Conservation (phyloP, 1,140 invertebrate genomes). For the Drosophila orosa region DNA sequence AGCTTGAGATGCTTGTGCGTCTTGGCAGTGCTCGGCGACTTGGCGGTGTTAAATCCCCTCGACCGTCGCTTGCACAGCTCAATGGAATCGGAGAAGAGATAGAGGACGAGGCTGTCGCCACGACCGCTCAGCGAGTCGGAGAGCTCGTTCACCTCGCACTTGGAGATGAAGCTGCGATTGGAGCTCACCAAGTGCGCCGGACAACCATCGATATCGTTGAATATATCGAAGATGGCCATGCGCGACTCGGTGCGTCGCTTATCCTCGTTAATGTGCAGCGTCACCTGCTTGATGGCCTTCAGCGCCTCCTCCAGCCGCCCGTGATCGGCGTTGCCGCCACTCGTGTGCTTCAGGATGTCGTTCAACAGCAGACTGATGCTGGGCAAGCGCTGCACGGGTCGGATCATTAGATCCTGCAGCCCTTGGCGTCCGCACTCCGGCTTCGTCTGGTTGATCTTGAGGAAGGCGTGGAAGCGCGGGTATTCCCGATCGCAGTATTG, state of each 20-base stretch:
- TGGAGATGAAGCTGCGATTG: conserved; percentile 93
- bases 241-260: conserved; percentile 97
- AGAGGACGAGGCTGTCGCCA: conserved; percentile 94
- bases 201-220: conserved; percentile 99
- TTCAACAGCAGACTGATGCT: conserved; percentile 97
- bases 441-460: conserved; percentile 96
- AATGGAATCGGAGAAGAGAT: conserved; percentile 96
- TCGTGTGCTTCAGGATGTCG: conserved; percentile 96
- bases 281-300: conserved; percentile 95
- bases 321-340: conserved; percentile 93
- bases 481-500: conserved; percentile 95
- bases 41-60: conserved; percentile 89
- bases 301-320: conserved; percentile 93
- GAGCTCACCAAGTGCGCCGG: conserved; percentile 96
- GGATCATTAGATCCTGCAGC: conserved; percentile 96
- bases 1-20: conserved; percentile 96
- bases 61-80: conserved; percentile 96
- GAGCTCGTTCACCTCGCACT: conserved; percentile 95
- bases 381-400: conserved; percentile 97
- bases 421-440: conserved; percentile 98
- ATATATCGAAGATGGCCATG: conserved; percentile 97
- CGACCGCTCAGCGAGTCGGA: conserved; percentile 93
- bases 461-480: conserved; percentile 97
- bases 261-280: conserved; percentile 98
- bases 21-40: conserved; percentile 90